These are phyloP conservation scores for Lepidurus packardi DNA, from an alignment of 1,140 invertebrate genomes.

Conservation along the genomic window DNA sequence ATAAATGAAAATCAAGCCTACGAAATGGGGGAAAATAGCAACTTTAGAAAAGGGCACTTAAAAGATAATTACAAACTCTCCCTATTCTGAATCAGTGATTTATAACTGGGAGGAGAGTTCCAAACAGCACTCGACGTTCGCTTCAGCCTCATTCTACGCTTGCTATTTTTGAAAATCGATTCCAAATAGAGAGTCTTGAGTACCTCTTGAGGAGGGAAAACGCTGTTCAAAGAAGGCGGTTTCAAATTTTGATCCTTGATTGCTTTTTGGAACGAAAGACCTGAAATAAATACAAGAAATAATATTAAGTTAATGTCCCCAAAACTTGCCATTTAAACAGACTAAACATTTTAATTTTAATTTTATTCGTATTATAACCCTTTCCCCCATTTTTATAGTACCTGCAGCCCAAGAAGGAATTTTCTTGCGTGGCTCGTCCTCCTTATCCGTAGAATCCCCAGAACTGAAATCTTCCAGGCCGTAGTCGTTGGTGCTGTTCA, in stretches of 20 bases:
- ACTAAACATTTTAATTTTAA: background rate
- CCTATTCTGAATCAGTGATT: background rate
- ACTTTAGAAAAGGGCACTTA: no score
- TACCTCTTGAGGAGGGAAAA: slow-evolving; percentile 29
- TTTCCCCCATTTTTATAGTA: slow-evolving; percentile 5
- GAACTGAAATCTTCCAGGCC: slow-evolving; percentile 39
- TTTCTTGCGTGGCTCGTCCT: slow-evolving; percentile 37
- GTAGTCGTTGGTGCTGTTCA: slow-evolving; percentile 37
- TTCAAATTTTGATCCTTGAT: background rate
- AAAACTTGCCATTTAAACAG: background rate
- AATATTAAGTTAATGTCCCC: background rate
- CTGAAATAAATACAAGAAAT: slow-evolving; percentile 16
- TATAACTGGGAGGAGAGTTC: slow-evolving; percentile 32
- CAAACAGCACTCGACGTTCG: slow-evolving; percentile 34
- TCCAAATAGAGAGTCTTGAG: slow-evolving; percentile 13
- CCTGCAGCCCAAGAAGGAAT: slow-evolving; percentile 38
- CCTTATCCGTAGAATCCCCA: slow-evolving; percentile 39
- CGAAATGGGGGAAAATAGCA: no score
- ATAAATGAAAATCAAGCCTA: no score
- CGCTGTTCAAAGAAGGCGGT: slow-evolving; percentile 26
- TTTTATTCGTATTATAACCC: background rate
- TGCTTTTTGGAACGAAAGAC: background rate
- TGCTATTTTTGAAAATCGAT: background rate
- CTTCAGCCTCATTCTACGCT: slow-evolving; percentile 16
- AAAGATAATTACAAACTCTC: background rate